Percentiles rank a stretch among this genome's conserved stretches.
These are phyloP conservation scores for Caenorhabditis sp. DNA, from an alignment of 2,888 invertebrate species.

Conservation along the genomic window DNA sequence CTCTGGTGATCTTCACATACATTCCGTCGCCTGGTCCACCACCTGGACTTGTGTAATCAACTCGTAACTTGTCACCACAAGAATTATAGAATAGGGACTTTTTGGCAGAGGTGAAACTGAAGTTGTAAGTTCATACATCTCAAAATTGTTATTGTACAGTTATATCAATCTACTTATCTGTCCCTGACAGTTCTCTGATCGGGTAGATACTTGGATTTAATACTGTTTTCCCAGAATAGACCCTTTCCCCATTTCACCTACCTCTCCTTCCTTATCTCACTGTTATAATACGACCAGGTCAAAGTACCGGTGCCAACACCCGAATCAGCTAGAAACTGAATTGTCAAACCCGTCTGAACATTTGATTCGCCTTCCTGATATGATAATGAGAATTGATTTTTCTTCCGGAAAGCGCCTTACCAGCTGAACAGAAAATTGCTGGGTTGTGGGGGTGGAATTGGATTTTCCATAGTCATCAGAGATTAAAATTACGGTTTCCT, in stretches of 20 bases:
- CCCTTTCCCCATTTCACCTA: no score
- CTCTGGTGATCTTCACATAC: constrained; percentile 47
- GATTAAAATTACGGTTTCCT: constrained; percentile 23
- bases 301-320: constrained; percentile 30
- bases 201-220: not conserved
- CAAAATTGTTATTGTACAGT: no score
- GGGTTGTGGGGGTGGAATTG: not conserved
- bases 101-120: constrained; percentile 19
- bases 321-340: constrained; percentile 37
- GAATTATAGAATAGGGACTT: constrained; percentile 16
- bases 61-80: constrained; percentile 45
- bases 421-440: constrained; percentile 51
- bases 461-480: constrained; percentile 34
- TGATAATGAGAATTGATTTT: no score
- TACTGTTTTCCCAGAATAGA: not conserved
- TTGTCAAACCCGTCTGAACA: constrained; percentile 35
- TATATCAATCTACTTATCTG: no score
- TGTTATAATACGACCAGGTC: constrained; percentile 34
- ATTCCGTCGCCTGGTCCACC: constrained; percentile 39
- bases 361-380: constrained; percentile 53
- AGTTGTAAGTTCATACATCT: constrained; percentile 22
- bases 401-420: constrained; percentile 13
- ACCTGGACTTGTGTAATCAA: constrained; percentile 46
- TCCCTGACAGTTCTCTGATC: constrained; percentile 21
- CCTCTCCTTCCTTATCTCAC: constrained; percentile 32